Conservation (phyloP, 2,888 invertebrate species). For the Chrysolina oricalcia region DNA sequence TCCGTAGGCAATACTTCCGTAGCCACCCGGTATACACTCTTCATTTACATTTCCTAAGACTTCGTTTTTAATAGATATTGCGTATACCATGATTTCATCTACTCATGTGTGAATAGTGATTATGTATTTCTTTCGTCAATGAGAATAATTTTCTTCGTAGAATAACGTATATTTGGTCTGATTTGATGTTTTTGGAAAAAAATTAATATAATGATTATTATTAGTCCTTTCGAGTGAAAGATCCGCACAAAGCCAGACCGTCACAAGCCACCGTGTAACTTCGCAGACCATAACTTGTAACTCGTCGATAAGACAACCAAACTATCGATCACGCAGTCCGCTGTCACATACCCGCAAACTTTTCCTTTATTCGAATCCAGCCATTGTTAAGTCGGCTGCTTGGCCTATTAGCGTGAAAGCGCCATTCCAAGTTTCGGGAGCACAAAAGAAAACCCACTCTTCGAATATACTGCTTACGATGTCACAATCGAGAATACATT, state of each 20-base stretch:
- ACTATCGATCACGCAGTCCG: constrained; percentile 9
- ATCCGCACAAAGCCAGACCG: not conserved
- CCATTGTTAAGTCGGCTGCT: constrained; percentile 15
- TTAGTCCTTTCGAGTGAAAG: too few relatives aligned
- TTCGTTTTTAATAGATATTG: too few relatives aligned
- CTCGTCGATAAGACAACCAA: constrained; percentile 7
- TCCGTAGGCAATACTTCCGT: too few relatives aligned
- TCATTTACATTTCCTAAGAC: too few relatives aligned
- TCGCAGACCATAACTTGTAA: not conserved
- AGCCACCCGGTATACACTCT: too few relatives aligned
- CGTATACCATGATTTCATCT: too few relatives aligned
- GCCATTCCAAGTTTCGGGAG: constrained; percentile 5
- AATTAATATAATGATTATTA: too few relatives aligned
- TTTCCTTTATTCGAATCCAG: constrained; percentile 15
- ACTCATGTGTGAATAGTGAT: too few relatives aligned
- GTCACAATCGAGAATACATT: constrained; percentile 30
- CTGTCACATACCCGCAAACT: constrained; percentile 23
- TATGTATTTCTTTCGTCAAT: too few relatives aligned
- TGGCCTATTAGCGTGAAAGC: constrained; percentile 31
- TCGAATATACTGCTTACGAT: constrained; percentile 29
- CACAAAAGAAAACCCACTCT: constrained; percentile 10
- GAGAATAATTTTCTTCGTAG: too few relatives aligned
- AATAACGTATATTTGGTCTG: too few relatives aligned
- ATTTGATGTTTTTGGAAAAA: too few relatives aligned
- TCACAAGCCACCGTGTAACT: not conserved